A percentile compares a stretch with the other conserved stretches of the same genome.
Conservation (phyloP, 2,888 invertebrate genomes). For the Sinhomidia bicolor region DNA sequence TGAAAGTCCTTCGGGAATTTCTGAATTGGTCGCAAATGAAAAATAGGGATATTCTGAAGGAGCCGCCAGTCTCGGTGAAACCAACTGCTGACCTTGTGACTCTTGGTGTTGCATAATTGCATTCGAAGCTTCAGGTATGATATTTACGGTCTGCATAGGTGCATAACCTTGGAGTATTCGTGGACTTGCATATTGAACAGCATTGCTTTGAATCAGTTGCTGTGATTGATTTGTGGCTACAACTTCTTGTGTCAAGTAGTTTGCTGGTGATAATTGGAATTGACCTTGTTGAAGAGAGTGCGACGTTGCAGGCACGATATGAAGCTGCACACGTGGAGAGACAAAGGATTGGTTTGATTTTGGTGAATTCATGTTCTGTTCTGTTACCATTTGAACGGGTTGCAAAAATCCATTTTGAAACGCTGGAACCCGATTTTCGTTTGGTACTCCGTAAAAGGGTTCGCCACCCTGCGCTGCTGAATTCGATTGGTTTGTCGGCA, state of each 20-base stretch:
- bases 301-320: neutral
- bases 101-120: neutral
- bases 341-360: conserved; percentile 33
- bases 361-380: neutral
- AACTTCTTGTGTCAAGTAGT: conserved; percentile 12
- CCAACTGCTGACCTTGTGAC: neutral
- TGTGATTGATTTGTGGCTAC: neutral
- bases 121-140: neutral
- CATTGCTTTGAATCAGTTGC: neutral
- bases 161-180: neutral
- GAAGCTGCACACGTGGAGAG: conserved; percentile 41
- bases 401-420: conserved; percentile 10
- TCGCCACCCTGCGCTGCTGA: too few species aligned
- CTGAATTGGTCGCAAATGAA: conserved; percentile 26
- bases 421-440: neutral
- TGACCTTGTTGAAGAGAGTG: neutral
- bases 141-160: neutral
- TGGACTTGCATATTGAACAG: conserved; percentile 34
- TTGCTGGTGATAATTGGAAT: conserved; percentile 18
- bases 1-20: neutral
- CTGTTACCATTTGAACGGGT: conserved; percentile 10
- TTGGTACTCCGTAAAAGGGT: neutral
- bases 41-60: conserved; percentile 27
- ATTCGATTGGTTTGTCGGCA: too few species aligned
- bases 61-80: neutral